Base-by-base conservation (phyloP, 1,140 invertebrate species). In the Ostrea denselamellosa region DNA sequence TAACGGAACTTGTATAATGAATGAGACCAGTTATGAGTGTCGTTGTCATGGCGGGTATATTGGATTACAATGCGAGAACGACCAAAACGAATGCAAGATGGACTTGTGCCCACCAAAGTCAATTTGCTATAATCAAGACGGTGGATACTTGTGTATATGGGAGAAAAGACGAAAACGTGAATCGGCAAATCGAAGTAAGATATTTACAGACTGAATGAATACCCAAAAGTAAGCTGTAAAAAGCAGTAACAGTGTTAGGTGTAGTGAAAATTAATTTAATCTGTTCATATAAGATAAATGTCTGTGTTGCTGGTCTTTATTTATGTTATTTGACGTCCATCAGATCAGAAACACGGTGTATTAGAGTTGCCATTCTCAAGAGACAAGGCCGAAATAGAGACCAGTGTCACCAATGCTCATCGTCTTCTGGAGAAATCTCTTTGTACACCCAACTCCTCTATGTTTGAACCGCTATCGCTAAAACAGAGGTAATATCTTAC, bases 1-100 rank as follows among this genome's bases (percentile, higher is more conserved):
- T 28, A 68, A 68, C 10, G 90, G 86, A 0, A 86, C 85, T 14
- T 90, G 90, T 83, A 62, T 65, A 9, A 85, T 88, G 65, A 81
- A 28, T 14, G 51, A 25, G 12, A 86, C 84, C 53, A 65, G 17
- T 10, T 89, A 86, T 82, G 52, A 25, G 0, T 90, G 90, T 85
- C 12, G 8, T 1, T 90, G 90, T 82, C 14, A n/a, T 10, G n/a
- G 17, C 14, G 88, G 86, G n/a, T 90, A 53, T 28, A 86, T 14
- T 1, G 90, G 90, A 17, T 7, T 53, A 17, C 28, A 56, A 22
- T 90, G 89, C 52, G 58, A 83, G 25, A 62, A 25, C 9, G 68
- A 90, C 25, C 81, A 51, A 52, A 53, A 90, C 51, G 89, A 90
- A 82, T 90, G 89, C 68, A 25, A 86, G n/a, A n/a, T 56, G n/a